Conservation (phyloP, 2,113 vertebrate genomes). For the Carollia perspicillata region DNA sequence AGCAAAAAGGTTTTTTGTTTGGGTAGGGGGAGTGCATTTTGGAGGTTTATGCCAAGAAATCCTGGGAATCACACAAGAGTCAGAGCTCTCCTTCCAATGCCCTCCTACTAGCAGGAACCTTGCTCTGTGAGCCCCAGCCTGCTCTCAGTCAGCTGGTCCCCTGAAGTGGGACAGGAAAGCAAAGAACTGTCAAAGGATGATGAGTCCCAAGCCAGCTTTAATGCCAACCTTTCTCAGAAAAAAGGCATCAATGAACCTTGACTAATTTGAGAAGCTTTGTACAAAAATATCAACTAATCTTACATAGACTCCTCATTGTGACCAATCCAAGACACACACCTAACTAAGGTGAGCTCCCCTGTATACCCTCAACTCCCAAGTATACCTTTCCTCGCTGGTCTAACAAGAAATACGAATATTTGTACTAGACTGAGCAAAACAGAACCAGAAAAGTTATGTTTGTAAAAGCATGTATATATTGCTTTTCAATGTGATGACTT, state of each 20-base stretch:
- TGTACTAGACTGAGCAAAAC: conserved; percentile 10
- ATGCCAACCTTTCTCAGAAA: conserved; percentile 13
- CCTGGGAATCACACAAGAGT: background rate
- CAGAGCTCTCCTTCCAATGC: background rate
- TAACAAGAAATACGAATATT: background rate
- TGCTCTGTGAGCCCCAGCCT: background rate
- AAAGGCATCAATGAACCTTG: background rate
- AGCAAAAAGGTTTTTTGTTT: conserved; percentile 38
- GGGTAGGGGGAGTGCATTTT: background rate
- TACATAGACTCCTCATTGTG: background rate
- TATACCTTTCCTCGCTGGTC: background rate
- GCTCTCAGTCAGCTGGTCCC: background rate
- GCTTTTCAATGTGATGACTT: background rate
- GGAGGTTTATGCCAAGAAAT: conserved; percentile 1
- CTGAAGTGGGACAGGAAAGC: background rate
- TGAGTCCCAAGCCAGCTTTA: background rate
- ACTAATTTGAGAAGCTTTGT: conserved; percentile 3
- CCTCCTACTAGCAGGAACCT: background rate
- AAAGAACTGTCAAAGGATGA: background rate
- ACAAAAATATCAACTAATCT: background rate
- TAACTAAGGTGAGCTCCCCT: background rate
- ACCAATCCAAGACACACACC: background rate
- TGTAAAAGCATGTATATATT: conserved; percentile 8
- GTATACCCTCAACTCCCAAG: background rate
- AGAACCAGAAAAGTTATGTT: conserved; percentile 28